A percentile compares a stretch with the other conserved stretches of the same genome.
Conservation (phyloP, 2,797 vertebrate species). For the Eupleurogrammus muticus region DNA sequence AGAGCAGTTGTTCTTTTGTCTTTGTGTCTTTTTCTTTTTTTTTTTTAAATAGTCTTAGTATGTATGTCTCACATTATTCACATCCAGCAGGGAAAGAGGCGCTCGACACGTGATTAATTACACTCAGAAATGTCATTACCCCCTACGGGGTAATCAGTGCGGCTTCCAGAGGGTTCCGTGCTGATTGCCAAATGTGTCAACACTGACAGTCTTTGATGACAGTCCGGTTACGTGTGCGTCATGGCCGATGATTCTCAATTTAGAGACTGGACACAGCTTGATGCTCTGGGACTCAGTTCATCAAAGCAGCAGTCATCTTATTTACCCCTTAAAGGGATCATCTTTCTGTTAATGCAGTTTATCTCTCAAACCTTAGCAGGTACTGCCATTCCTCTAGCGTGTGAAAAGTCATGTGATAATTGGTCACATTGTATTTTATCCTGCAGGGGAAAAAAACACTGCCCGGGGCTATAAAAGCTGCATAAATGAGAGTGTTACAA, state of each 20-base stretch:
- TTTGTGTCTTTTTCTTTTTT: slow-evolving; percentile 3
- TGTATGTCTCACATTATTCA: slow-evolving; percentile 29
- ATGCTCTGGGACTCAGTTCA: slow-evolving; percentile 51
- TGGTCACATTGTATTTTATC: slow-evolving; percentile 44
- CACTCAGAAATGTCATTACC: slow-evolving; percentile 71
- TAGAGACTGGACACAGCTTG: slow-evolving; percentile 47
- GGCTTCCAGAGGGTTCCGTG: slow-evolving; percentile 55
- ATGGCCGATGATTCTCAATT: slow-evolving; percentile 71
- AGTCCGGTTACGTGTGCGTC: slow-evolving; percentile 58
- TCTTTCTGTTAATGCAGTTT: slow-evolving; percentile 35
- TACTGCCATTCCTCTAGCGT: slow-evolving; percentile 19
- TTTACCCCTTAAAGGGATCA: slow-evolving; percentile 55
- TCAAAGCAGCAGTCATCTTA: slow-evolving; percentile 64
- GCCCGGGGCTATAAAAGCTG: slow-evolving; percentile 49
- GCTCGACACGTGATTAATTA: slow-evolving; percentile 67
- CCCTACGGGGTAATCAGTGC: slow-evolving; percentile 62
- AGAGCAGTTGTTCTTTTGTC: slow-evolving; percentile 28
- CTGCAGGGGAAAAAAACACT: slow-evolving; percentile 31
- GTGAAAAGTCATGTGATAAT: slow-evolving; percentile 55
- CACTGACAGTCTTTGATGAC: slow-evolving; percentile 70
- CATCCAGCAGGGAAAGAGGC: slow-evolving; percentile 31
- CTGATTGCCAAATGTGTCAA: slow-evolving; percentile 75
- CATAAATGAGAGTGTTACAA: slow-evolving; percentile 37
- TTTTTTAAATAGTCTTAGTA: slow-evolving; percentile 15
- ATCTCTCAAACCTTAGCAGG: slow-evolving; percentile 9